These are phyloP conservation scores for Tragelaphus scriptus DNA, from an alignment of 2,113 vertebrate species.

Conservation along the genomic window DNA sequence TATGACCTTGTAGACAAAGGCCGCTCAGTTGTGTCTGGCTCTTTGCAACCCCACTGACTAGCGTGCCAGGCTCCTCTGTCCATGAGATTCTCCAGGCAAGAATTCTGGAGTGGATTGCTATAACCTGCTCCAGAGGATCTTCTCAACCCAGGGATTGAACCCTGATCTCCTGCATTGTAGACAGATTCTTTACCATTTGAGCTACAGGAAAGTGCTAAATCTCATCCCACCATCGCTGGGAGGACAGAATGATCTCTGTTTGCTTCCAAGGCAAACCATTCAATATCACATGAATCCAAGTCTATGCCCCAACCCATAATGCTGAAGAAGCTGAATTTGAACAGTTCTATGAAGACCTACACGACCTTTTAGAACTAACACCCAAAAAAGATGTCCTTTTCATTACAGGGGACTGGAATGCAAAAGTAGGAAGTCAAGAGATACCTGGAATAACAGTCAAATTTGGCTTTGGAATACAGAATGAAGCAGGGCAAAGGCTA, in stretches of 20 bases:
- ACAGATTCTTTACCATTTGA: background rate
- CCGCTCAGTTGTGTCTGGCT: rapidly evolving
- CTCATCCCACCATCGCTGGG: background rate
- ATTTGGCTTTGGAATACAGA: background rate
- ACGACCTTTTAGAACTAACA: background rate
- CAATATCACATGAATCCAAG: background rate
- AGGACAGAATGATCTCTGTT: background rate
- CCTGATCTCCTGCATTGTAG: background rate
- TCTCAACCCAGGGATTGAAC: background rate
- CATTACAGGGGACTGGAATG: background rate
- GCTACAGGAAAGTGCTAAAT: background rate
- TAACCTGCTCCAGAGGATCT: background rate
- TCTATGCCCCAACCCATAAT: background rate
- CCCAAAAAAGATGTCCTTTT: background rate
- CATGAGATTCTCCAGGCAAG: background rate
- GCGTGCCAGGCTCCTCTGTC: background rate
- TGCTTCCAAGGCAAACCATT: background rate
- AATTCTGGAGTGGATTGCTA: background rate
- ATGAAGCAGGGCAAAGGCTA: background rate
- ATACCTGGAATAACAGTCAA: background rate
- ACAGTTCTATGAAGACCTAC: background rate
- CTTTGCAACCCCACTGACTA: background rate
- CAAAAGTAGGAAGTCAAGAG: background rate
- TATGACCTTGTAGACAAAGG: background rate
- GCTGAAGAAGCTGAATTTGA: background rate